These are phyloP conservation scores for Periophthalmodon schlosseri DNA, from an alignment of 2,113 vertebrate genomes.

Conservation along the genomic window DNA sequence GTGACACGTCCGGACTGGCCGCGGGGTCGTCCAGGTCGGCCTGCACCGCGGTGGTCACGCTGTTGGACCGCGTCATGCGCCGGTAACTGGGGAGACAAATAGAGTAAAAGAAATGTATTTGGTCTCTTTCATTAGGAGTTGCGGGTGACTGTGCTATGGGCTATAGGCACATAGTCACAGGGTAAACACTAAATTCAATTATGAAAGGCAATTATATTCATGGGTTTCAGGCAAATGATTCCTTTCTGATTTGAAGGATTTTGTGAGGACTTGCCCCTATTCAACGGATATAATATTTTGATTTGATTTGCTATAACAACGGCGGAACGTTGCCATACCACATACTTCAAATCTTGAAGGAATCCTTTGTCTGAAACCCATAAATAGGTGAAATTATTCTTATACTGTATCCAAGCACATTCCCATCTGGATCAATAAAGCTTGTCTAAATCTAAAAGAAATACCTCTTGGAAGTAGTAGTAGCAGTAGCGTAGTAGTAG, in stretches of 20 bases:
- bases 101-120: neutral
- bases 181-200: neutral
- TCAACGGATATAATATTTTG: no score
- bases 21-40: constrained; percentile 74
- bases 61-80: constrained; percentile 72
- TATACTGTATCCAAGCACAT: neutral
- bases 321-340: no score
- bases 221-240: no score
- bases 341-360: no score
- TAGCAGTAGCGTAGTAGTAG: no score
- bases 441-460: neutral
- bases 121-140: neutral
- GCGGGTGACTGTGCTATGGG: neutral
- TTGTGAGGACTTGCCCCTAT: no score
- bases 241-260: no score
- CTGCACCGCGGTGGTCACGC: constrained; percentile 94
- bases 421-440: neutral
- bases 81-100: constrained; percentile 54
- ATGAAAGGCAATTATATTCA: neutral
- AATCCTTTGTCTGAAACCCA: no score
- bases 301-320: no score
- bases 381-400: neutral
- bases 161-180: neutral
- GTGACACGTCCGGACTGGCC: constrained; percentile 8
- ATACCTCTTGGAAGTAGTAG: neutral